phyloP scores from a whole-genome alignment of 2,888 invertebrate species.

The Crepidodera aurea region DNA sequence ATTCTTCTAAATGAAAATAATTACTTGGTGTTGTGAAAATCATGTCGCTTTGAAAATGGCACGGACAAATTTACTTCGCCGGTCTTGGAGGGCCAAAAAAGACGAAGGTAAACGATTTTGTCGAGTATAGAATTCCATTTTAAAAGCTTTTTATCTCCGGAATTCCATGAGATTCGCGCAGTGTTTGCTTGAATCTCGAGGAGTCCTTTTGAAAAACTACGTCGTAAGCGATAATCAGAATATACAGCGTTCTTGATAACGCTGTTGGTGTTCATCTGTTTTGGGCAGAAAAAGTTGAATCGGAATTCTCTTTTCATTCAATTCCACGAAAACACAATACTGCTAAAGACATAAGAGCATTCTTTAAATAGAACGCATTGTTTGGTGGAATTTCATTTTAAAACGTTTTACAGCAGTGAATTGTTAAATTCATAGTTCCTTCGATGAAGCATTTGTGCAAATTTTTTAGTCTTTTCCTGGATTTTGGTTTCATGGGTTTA shows the following conservation, averaged over 20 bases:
- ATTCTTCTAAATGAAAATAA: not conserved
- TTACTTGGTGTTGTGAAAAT: not conserved
- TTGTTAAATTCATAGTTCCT: too few relatives aligned
- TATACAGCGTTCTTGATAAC: constrained; percentile 23
- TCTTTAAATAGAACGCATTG: too few relatives aligned
- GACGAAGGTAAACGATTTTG: constrained; percentile 15
- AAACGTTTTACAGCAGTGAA: too few relatives aligned
- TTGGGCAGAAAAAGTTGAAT: constrained; percentile 11
- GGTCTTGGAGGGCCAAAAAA: not conserved
- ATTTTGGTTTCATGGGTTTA: too few relatives aligned
- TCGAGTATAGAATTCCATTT: constrained; percentile 20
- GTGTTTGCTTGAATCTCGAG: constrained; percentile 21
- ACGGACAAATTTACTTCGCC: not conserved
- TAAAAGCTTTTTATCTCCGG: constrained; percentile 24
- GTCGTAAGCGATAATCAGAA: constrained; percentile 26
- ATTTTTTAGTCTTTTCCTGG: too few relatives aligned
- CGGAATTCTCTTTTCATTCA: not conserved
- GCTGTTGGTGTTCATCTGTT: constrained; percentile 23
- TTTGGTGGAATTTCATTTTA: too few relatives aligned
- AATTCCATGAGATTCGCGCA: constrained; percentile 20
- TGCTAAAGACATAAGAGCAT: not conserved
- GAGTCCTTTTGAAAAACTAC: constrained; percentile 22
- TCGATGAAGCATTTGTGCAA: too few relatives aligned
- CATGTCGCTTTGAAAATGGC: not conserved
- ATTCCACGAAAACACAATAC: not conserved